Percentiles rank a stretch among this genome's conserved stretches.
Conservation (phyloP, 2,888 invertebrate genomes). For the Tenthredo livida region DNA sequence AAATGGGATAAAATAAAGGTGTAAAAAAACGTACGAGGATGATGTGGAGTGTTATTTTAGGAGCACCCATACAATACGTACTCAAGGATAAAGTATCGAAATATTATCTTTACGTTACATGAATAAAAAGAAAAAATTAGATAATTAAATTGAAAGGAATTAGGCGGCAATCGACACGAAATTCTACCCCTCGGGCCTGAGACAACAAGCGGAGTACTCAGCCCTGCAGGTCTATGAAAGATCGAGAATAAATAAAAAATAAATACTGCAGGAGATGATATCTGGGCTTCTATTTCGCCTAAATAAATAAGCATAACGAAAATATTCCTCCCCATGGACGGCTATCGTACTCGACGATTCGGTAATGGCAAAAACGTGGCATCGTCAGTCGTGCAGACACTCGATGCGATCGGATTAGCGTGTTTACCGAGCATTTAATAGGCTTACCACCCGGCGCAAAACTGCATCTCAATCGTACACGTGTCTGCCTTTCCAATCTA, state of each 20-base stretch:
- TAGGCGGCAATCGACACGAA: not conserved
- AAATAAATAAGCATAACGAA: conserved; percentile 37
- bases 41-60: conserved; percentile 19
- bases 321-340: not conserved
- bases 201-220: conserved; percentile 16
- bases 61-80: not conserved
- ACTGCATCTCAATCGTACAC: conserved; percentile 40
- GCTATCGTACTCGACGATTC: conserved; percentile 4
- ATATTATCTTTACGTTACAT: conserved; percentile 10
- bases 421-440: conserved; percentile 50
- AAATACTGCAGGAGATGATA: conserved; percentile 10
- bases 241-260: conserved; percentile 3
- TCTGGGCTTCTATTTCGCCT: conserved; percentile 6
- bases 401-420: conserved; percentile 49
- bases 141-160: conserved; percentile 19
- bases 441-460: conserved; percentile 24
- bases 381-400: conserved; percentile 41
- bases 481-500: conserved; percentile 2
- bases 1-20: not conserved
- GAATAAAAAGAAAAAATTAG: not conserved
- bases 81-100: conserved; percentile 6
- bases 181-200: not conserved
- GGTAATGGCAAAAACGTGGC: conserved; percentile 48
- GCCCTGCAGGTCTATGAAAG: not conserved
- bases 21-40: not conserved